phyloP scores from a whole-genome alignment of 1,140 invertebrate species.

The Aphaenogaster ashmeadi region DNA sequence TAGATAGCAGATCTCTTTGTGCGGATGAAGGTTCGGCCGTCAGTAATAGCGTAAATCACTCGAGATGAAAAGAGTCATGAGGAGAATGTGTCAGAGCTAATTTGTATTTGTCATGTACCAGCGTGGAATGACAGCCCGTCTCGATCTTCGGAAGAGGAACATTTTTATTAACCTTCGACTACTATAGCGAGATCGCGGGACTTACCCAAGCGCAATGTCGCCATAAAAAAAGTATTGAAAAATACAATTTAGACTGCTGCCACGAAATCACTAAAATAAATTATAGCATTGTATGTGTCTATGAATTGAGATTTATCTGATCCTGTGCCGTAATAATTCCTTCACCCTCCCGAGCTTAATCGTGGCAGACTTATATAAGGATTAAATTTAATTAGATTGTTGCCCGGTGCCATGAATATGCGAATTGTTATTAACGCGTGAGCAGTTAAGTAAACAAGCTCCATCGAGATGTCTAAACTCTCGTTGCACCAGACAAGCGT shows the following conservation, averaged over 20 bases:
- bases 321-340: not conserved
- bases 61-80: not conserved
- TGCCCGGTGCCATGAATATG: not conserved
- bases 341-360: not conserved
- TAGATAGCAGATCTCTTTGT: constrained; percentile 18
- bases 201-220: not conserved
- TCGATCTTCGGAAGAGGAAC: not conserved
- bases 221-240: not conserved
- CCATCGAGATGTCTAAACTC: constrained; percentile 2
- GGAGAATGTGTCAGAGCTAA: not conserved
- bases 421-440: not conserved
- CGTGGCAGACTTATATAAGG: not conserved
- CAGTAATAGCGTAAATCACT: not conserved
- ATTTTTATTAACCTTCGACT: not conserved
- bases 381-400: constrained; percentile 7
- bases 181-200: not conserved
- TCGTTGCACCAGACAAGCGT: constrained; percentile 2
- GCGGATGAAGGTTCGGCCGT: not conserved
- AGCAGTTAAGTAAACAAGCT: not conserved
- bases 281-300: not conserved
- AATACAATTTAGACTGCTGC: not conserved
- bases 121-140: not conserved
- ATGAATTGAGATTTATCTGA: constrained; percentile 13
- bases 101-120: not conserved
- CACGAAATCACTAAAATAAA: not conserved